Conservation (phyloP, 1,140 invertebrate species). For the Delia radicum region DNA sequence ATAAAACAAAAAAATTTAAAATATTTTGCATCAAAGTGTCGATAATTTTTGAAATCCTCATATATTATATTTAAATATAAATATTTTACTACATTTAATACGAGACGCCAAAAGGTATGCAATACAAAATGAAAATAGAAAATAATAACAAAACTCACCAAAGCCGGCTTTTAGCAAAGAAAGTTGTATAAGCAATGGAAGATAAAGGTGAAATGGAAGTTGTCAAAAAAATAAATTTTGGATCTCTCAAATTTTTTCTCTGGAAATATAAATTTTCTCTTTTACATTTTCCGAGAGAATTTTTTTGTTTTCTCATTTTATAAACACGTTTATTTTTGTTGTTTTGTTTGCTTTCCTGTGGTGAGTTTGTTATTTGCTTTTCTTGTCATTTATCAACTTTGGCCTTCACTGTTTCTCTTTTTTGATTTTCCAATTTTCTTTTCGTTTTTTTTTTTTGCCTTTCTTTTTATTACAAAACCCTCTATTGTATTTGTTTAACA, state of each 20-base stretch:
- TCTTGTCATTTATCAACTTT: neutral
- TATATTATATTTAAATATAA: no score
- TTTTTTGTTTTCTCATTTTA: neutral
- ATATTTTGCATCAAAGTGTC: no score
- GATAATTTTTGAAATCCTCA: no score
- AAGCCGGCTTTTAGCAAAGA: neutral
- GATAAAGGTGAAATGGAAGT: neutral
- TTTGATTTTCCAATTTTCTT: neutral
- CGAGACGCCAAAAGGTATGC: neutral
- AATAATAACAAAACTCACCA: neutral
- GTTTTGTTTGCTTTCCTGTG: neutral
- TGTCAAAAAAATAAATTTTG: neutral
- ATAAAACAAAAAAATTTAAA: no score
- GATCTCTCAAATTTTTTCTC: neutral
- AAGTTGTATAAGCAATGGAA: neutral
- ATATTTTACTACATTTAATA: neutral
- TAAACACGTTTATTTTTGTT: neutral
- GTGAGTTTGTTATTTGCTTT: neutral
- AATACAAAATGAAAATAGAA: neutral
- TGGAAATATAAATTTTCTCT: neutral
- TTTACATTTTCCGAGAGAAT: no score
- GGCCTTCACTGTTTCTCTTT: neutral
- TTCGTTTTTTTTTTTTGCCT: neutral
- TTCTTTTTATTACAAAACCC: neutral
- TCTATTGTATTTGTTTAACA: conserved; percentile 6